phyloP scores from a whole-genome alignment of 2,888 invertebrate species.

The Ommatoiulus sabulosus region DNA sequence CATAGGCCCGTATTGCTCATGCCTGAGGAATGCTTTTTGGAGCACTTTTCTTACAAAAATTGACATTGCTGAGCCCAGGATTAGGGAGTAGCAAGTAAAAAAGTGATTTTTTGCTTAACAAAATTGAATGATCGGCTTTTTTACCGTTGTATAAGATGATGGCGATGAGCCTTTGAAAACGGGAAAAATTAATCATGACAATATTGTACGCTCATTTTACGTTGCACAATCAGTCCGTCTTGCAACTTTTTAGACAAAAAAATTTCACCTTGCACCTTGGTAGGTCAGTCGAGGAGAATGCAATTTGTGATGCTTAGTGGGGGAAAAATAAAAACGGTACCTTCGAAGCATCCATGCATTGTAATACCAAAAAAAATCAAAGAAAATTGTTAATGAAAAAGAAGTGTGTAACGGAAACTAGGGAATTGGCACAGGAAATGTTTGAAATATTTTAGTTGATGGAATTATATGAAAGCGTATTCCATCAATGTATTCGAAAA shows the following conservation, averaged over 20 bases:
- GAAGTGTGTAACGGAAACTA: background rate
- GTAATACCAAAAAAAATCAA: background rate
- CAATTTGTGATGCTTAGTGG: background rate
- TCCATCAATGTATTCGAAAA: background rate
- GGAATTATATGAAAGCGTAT: background rate
- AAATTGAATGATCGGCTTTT: background rate
- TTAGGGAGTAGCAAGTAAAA: background rate
- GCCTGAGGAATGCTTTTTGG: background rate
- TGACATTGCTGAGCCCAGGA: background rate
- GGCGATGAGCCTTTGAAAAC: background rate
- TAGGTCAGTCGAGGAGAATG: background rate
- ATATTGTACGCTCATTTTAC: background rate
- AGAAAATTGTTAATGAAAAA: conserved; percentile 17
- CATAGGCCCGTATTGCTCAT: background rate
- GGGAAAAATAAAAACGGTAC: background rate
- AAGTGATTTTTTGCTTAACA: background rate
- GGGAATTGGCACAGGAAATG: background rate
- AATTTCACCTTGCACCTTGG: background rate
- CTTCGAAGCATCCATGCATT: background rate
- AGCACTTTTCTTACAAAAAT: background rate
- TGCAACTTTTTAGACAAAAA: background rate
- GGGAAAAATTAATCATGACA: background rate
- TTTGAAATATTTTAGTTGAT: background rate
- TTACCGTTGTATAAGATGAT: background rate
- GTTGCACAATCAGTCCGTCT: background rate